Percentiles rank a stretch among this genome's conserved stretches.
Conservation (phyloP, 1,140 invertebrate genomes). For the Drosophila ogumai region DNA sequence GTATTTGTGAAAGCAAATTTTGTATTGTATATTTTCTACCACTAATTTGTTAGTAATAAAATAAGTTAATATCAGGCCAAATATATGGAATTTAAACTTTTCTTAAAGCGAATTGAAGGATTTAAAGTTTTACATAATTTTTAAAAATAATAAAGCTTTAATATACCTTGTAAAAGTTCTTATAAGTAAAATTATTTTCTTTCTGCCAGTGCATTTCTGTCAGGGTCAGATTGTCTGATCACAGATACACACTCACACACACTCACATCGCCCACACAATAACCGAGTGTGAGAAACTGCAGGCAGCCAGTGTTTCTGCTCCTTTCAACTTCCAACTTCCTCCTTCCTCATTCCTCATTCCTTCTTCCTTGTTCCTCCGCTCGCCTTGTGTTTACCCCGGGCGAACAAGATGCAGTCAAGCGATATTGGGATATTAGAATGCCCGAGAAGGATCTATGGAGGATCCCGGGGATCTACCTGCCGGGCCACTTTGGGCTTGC, state of each 20-base stretch:
- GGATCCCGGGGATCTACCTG: constrained; percentile 56
- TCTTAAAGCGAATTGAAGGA: neutral
- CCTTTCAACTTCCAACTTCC: constrained; percentile 6
- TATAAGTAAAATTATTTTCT: constrained; percentile 2
- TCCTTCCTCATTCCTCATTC: constrained; percentile 28
- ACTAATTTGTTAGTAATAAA: neutral
- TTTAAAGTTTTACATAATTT: neutral
- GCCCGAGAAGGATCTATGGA: constrained; percentile 28
- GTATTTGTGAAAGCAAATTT: neutral
- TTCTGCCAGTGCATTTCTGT: constrained; percentile 47
- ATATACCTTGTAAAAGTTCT: neutral
- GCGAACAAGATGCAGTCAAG: constrained; percentile 70
- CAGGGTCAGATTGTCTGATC: constrained; percentile 64
- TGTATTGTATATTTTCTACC: neutral
- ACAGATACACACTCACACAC: constrained; percentile 23
- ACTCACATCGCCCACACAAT: constrained; percentile 63
- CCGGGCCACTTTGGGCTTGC: constrained; percentile 76
- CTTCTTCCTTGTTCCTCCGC: constrained; percentile 25
- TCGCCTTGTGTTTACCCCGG: constrained; percentile 25
- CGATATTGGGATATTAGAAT: constrained; percentile 76
- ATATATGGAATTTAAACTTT: neutral
- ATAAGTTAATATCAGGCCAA: neutral
- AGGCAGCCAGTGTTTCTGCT: constrained; percentile 40
- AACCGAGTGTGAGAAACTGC: constrained; percentile 72
- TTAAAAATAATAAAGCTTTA: neutral